Conservation (phyloP, 2,113 vertebrate species). For the Clarias magur region DNA sequence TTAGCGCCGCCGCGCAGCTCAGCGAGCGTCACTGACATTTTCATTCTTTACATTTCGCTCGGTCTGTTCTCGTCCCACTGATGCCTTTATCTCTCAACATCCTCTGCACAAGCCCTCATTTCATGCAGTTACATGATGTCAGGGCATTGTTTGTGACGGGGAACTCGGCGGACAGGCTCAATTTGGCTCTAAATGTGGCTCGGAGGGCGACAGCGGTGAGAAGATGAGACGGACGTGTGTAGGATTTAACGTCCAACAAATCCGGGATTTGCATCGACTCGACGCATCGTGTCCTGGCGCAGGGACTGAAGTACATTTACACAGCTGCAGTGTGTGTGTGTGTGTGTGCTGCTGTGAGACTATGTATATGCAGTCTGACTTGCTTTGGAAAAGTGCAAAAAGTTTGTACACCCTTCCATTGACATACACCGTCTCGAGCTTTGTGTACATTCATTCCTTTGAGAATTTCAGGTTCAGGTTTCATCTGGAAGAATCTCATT, state of each 20-base stretch:
- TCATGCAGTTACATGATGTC: background rate
- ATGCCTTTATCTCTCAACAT: slow-evolving; percentile 27
- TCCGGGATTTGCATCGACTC: slow-evolving; percentile 31
- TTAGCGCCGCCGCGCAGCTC: slow-evolving; percentile 21
- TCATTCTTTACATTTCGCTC: slow-evolving; percentile 29
- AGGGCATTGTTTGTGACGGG: background rate
- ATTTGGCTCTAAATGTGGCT: slow-evolving; percentile 5
- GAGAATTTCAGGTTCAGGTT: background rate
- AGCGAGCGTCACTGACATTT: slow-evolving; percentile 37
- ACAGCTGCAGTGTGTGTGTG: background rate
- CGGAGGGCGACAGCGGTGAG: background rate
- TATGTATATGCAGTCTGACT: background rate
- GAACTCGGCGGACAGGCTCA: background rate
- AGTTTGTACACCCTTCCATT: background rate
- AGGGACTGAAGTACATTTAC: background rate
- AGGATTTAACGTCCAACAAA: slow-evolving; percentile 38
- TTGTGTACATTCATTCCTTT: background rate
- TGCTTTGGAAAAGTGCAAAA: background rate
- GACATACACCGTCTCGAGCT: background rate
- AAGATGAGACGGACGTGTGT: background rate
- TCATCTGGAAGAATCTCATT: background rate
- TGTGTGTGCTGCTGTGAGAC: too few relatives aligned
- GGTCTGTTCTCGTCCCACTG: background rate
- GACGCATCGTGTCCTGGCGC: background rate
- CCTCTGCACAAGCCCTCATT: slow-evolving; percentile 29